Evolutionary conservation across 2,113 vertebrate species (phyloP), one percentile per base, ranked within the genome.

Genomic region (Clinocottus analis): DNA sequence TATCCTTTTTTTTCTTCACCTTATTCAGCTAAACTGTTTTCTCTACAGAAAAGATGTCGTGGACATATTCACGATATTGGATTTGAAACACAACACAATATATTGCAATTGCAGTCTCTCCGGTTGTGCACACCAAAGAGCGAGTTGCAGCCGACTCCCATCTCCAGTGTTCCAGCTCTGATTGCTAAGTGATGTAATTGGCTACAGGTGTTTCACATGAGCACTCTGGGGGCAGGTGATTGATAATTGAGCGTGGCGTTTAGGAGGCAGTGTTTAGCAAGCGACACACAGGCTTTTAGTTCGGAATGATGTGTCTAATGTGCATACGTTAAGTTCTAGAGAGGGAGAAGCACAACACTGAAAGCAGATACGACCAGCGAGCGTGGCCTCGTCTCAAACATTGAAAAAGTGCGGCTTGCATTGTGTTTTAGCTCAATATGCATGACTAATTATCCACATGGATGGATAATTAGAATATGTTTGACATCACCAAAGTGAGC

Each of bases 401-500:
- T 0, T 25, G 39, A 25, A 6, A 43, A 37, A 12, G 5, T 56
- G 33, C 41, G 23, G 19, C 41, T 41, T 6, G 45, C 11, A 11
- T 51, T 59, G 47, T 59, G 47, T 9, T 71, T n/a, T 53, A 19
- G 59, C 12, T 27, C 6, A 27, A 64, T 23, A 64, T 25, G n/a
- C 14, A 35, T 16, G 6, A 61, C 60, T 55, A 45, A 66, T 79
- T 67, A 72, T 58, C 11, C 65, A 49, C 10, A 29, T 53, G 2
- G 35, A 59, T n/a, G 45, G 21, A 68, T 75, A 5, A 75, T 69
- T n/a, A 35, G 5, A 66, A 47, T 51, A 29, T 76, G 45, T 63
- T 85, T 67, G n/a, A 49, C 11, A 49, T 14, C 51, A 47, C 21
- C 23, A 11, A 55, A 12, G 55, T 19, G n/a, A 72, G 39, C 17